Base-by-base conservation (phyloP, 2,113 vertebrate genomes). In the Pipra filicauda region DNA sequence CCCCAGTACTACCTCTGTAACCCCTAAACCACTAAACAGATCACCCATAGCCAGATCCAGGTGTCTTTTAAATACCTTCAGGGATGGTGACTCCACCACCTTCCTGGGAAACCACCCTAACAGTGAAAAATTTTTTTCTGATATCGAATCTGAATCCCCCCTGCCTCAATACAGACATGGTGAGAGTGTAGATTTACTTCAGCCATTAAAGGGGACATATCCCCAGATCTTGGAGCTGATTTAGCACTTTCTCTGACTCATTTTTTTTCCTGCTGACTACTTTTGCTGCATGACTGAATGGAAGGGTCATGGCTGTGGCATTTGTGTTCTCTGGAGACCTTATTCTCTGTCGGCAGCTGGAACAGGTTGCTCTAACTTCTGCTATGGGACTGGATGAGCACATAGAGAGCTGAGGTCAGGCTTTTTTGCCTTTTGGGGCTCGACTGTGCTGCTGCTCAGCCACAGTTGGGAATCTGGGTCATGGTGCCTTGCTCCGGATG, bases 401-500 rank as follows among this genome's bases (percentile, higher is more conserved):
- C 33, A 88, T 43, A 80, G 71, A 58, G 59, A 74, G 64, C 46
- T 67, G 65, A 88, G 83, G 49, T 64, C 58, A 88, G 76, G 26
- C 16, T 51, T 89, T 17, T 62, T 15, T 70, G 5, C 27, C 80
- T n/a, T 73, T 31, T 77, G 76, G 73, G 65, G 18, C 31, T 72
- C 0, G 1, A 37, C 52, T 43, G 27, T 57, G 44, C 35, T 67
- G 55, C 57, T 94, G 79, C 79, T 91, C 44, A 83, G 79, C 28
- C 30, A n/a, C 92, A 92, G 76, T 85, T 84, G 76, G 70, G 48
- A 86, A 96, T 94, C 80, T 96, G 92, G 70, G 91, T 93, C 88
- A 84, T 2, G 57, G 85, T 35, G 64, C 51, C 95, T 91, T 78
- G 65, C 69, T 81, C 57, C 8, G 70, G 79, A 84, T 75, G 41